Conservation (phyloP, 1,140 invertebrate genomes). For the Asbolus verrucosus region DNA sequence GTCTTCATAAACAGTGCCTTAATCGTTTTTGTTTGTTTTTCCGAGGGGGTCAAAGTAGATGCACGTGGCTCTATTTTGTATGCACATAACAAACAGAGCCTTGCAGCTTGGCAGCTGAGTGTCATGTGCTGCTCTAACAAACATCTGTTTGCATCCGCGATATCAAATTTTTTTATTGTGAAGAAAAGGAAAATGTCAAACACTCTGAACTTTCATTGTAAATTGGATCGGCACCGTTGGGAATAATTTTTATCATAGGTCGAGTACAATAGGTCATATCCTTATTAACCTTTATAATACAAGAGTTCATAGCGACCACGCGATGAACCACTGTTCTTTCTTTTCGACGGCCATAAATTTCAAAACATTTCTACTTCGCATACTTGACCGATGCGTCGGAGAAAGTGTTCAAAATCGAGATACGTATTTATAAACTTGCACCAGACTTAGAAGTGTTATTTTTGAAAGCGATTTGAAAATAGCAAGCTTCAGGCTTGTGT, state of each 20-base stretch:
- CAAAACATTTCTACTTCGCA: not conserved
- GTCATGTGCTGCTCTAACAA: not conserved
- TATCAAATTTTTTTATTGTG: too few species aligned
- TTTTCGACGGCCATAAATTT: not conserved
- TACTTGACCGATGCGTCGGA: not conserved
- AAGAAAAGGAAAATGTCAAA: conserved; percentile 5
- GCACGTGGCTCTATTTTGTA: conserved; percentile 7
- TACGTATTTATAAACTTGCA: conserved; percentile 11
- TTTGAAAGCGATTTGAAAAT: conserved; percentile 10
- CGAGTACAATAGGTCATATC: conserved; percentile 36
- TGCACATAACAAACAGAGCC: not conserved
- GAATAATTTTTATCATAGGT: conserved; percentile 23
- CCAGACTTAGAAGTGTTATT: conserved; percentile 28
- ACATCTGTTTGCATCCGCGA: too few species aligned
- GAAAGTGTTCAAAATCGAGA: conserved; percentile 14
- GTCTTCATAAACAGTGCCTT: too few species aligned
- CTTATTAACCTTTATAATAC: conserved; percentile 30
- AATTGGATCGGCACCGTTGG: conserved; percentile 4
- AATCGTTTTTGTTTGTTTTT: too few species aligned
- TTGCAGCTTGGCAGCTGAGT: not conserved
- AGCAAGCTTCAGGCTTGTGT: too few species aligned
- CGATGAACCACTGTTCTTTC: not conserved
- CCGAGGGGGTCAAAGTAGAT: not conserved
- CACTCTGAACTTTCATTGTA: not conserved
- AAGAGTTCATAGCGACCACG: too few species aligned